Base-by-base conservation (phyloP, 2,797 vertebrate genomes). In the Hyperoplus lanceolatus region DNA sequence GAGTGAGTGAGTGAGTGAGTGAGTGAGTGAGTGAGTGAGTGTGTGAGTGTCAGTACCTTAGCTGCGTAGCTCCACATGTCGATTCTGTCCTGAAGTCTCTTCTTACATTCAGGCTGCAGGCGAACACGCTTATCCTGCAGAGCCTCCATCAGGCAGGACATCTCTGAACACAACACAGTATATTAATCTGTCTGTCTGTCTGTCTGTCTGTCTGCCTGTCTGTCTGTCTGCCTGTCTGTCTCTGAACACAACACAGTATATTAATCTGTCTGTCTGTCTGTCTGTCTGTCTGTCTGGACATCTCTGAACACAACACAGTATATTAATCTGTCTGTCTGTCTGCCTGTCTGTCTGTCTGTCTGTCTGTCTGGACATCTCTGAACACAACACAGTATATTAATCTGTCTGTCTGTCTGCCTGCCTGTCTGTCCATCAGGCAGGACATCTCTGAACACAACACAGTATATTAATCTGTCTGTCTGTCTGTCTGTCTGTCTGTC, bases 21-120 rank as follows among this genome's bases (percentile, higher is more conserved):
- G 29, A 29, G 29, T 29, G 45, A 18, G 15, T 41, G 21, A 29
- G 5, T 9, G 21, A 0, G 56, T 1, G 29, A 29, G 29, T 16
- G 49, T 0, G 18, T 13, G 2, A 29, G 29, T 29, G 29, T 45
- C 2, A 2, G 43, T 88, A 99, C 98, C 97, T 98, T 99, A 8
- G 98, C 98, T 0, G 98, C 98, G 0, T 97, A 99, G 87, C 97
- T 97, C 98, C 98, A 99, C 98, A 99, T 99, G 60, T 99, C 98
- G 9, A 99, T 97, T 6, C 98, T 97, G 81, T 99, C 98, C 66
- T 99, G 97, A 64, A 99, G 96, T 73, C 98, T 97, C 87, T 99
- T 99, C 93, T 99, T 99, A 87, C 98, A 99, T 90, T 99, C 98
- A 0, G 98, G 98, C 87, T 99, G 98, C 79, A 99, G 90, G 51